Percentiles rank a stretch among this genome's conserved stretches.
Evolutionary conservation across 2,113 vertebrate species (phyloP).

Genomic region (Scortum barcoo): DNA sequence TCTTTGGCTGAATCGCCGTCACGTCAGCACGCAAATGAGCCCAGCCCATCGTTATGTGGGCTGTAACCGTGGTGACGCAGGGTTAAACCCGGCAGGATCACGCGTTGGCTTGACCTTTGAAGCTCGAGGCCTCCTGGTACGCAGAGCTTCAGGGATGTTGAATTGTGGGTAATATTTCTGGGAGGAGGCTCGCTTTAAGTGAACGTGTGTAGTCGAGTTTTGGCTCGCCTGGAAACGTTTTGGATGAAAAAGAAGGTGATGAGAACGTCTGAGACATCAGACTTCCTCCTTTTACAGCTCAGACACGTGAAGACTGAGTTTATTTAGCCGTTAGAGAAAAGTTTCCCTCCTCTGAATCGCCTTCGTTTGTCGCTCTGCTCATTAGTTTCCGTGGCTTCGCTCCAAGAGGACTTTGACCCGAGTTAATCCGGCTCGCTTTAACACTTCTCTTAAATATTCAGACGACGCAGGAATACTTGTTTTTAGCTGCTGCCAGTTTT

Average conservation of each 20-base stretch:
- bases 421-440: slow-evolving; percentile 50
- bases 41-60: slow-evolving; percentile 23
- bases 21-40: slow-evolving; percentile 60
- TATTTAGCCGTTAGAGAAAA: neutral
- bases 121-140: slow-evolving; percentile 18
- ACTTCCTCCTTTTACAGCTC: neutral
- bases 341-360: neutral
- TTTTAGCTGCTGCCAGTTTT: slow-evolving; percentile 16
- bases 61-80: slow-evolving; percentile 36
- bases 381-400: slow-evolving; percentile 34
- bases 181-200: neutral
- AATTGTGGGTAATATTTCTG: slow-evolving; percentile 12
- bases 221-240: neutral
- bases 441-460: slow-evolving; percentile 28
- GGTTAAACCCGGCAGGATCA: neutral
- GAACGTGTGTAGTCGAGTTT: neutral
- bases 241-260: neutral
- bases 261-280: no score
- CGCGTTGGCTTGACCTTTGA: slow-evolving; percentile 52
- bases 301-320: neutral
- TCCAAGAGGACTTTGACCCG: slow-evolving; percentile 61
- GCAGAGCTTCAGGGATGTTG: neutral
- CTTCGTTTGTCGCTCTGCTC: slow-evolving; percentile 30
- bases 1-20: neutral
- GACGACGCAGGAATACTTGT: slow-evolving; percentile 5